A percentile compares a stretch with the other conserved stretches of the same genome.
phyloP scores from a whole-genome alignment of 2,113 vertebrate genomes.

The Oenanthe oenanthe region DNA sequence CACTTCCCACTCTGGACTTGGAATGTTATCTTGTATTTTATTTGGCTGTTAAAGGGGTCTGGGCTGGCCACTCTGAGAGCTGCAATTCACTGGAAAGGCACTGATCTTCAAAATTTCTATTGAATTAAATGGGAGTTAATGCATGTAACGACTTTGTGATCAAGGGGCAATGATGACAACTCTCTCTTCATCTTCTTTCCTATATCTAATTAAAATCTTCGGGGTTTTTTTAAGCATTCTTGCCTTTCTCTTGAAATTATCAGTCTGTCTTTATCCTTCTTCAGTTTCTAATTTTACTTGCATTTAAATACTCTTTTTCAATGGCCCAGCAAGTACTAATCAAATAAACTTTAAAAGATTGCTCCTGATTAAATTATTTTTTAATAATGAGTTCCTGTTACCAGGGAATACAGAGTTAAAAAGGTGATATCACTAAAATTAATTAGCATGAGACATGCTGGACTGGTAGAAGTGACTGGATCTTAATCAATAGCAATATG shows the following conservation, averaged over 20 bases:
- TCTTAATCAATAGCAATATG: constrained; percentile 96
- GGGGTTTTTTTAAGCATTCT: background rate
- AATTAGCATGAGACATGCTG: constrained; percentile 87
- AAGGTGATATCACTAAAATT: constrained; percentile 81
- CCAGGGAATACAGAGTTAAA: constrained; percentile 83
- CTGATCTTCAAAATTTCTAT: background rate
- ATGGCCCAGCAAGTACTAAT: constrained; percentile 50
- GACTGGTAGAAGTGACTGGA: constrained; percentile 85
- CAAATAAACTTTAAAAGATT: constrained; percentile 68
- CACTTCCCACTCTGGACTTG: background rate
- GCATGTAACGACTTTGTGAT: background rate
- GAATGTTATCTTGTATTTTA: background rate
- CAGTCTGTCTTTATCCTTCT: background rate
- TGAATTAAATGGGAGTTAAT: background rate
- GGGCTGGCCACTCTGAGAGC: background rate
- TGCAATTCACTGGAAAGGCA: background rate
- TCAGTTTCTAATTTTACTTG: constrained; percentile 20
- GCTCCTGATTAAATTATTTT: constrained; percentile 78
- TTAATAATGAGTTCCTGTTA: constrained; percentile 79
- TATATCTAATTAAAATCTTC: background rate
- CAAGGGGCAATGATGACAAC: background rate
- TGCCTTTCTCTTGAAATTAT: constrained; percentile 16
- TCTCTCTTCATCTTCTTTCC: constrained; percentile 14
- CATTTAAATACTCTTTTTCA: constrained; percentile 46
- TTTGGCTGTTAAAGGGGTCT: background rate